These are phyloP conservation scores for Apus apus DNA, from an alignment of 2,113 vertebrate species.

Conservation along the genomic window DNA sequence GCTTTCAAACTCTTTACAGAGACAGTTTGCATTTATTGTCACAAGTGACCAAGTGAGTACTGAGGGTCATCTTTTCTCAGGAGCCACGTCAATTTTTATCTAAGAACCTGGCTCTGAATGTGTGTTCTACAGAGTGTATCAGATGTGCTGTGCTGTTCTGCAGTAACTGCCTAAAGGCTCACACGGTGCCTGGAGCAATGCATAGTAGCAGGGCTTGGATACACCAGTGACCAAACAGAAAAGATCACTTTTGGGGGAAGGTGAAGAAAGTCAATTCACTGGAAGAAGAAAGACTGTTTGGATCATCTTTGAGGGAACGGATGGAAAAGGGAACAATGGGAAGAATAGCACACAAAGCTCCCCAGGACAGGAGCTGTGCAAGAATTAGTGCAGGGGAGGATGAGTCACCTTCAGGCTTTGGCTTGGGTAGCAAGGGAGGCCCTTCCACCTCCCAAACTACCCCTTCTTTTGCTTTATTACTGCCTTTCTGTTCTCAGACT, in stretches of 20 bases:
- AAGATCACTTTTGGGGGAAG: not conserved
- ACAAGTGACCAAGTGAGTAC: not conserved
- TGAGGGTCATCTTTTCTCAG: not conserved
- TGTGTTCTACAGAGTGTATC: not conserved
- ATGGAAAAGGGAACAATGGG: not conserved
- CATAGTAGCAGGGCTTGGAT: not conserved
- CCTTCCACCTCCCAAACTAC: not conserved
- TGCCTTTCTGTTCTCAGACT: not conserved
- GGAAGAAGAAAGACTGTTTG: not conserved
- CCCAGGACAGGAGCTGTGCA: not conserved
- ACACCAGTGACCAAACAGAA: not conserved
- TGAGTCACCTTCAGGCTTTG: slow-evolving; percentile 50
- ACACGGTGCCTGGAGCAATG: not conserved
- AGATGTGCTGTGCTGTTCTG: not conserved
- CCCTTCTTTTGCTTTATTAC: not conserved
- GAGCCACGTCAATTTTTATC: not conserved
- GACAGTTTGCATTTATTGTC: not conserved
- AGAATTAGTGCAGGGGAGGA: slow-evolving; percentile 11
- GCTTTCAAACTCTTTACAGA: not conserved
- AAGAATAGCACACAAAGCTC: not conserved
- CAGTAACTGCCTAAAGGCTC: not conserved
- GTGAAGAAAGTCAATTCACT: not conserved
- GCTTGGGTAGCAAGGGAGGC: slow-evolving; percentile 10
- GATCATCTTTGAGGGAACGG: not conserved
- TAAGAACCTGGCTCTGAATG: not conserved